Conservation (phyloP, 2,797 vertebrate genomes). For the Geotrypetes seraphini region DNA sequence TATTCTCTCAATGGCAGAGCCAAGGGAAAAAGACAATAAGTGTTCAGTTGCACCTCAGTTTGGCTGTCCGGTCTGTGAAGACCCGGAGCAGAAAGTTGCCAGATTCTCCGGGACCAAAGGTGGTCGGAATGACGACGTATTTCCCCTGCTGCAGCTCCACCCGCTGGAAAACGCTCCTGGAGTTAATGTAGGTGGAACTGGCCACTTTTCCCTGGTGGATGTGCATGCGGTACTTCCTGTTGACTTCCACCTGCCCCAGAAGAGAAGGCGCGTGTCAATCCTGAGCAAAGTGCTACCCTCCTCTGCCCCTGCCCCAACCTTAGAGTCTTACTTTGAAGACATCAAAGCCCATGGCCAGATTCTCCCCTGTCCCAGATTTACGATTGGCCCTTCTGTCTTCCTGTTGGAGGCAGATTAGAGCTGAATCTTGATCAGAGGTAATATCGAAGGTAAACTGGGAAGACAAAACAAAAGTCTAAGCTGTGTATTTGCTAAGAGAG, state of each 20-base stretch:
- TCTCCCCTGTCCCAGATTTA: slow-evolving; percentile 58
- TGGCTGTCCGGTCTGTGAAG: slow-evolving; percentile 49
- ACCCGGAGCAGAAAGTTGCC: slow-evolving; percentile 62
- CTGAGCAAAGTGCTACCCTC: background rate
- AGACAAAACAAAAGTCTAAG: background rate
- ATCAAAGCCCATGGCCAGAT: slow-evolving; percentile 70
- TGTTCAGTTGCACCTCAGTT: slow-evolving; percentile 42
- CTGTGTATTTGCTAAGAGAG: background rate
- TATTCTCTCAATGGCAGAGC: too few relatives aligned
- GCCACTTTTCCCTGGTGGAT: slow-evolving; percentile 51
- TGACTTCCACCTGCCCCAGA: slow-evolving; percentile 59
- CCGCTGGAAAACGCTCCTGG: slow-evolving; percentile 62
- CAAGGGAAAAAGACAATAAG: too few relatives aligned
- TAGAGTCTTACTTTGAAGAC: slow-evolving; percentile 56
- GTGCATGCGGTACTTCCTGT: slow-evolving; percentile 62
- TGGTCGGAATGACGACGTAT: slow-evolving; percentile 64
- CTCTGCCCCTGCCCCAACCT: background rate
- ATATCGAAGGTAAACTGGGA: slow-evolving; percentile 66
- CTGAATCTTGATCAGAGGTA: slow-evolving; percentile 44
- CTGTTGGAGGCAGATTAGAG: slow-evolving; percentile 69
- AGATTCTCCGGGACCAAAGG: slow-evolving; percentile 54
- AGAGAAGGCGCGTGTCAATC: background rate
- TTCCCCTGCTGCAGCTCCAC: slow-evolving; percentile 42
- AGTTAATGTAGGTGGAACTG: slow-evolving; percentile 71
- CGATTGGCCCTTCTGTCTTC: slow-evolving; percentile 59